Percentiles rank a stretch among this genome's conserved stretches.
Conservation (phyloP, 2,113 vertebrate genomes). For the Hemiprocne comata region DNA sequence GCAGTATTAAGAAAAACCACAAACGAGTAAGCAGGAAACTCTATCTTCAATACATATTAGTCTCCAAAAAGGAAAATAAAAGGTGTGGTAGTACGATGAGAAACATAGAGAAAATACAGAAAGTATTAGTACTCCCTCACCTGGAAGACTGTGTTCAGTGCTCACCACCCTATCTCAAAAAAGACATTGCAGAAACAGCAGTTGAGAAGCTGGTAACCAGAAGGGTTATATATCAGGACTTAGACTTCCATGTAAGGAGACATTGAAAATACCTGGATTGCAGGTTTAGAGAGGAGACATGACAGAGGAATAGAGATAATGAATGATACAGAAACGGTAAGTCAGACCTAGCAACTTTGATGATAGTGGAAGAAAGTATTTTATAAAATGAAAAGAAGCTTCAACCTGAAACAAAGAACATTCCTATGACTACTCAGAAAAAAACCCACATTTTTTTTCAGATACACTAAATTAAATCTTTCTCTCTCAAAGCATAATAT, state of each 20-base stretch:
- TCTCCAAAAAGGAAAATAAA: neutral
- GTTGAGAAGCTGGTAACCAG: slow-evolving; percentile 56
- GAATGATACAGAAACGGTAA: slow-evolving; percentile 32
- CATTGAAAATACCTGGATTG: slow-evolving; percentile 54
- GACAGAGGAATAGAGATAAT: slow-evolving; percentile 60
- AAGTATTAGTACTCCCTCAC: slow-evolving; percentile 59
- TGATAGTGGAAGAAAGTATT: neutral
- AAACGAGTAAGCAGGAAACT: neutral
- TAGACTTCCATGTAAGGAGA: slow-evolving; percentile 61
- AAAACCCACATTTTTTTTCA: neutral
- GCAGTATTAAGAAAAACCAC: neutral
- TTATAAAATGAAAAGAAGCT: neutral
- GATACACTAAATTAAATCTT: neutral
- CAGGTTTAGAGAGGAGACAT: slow-evolving; percentile 50
- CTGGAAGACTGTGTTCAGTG: slow-evolving; percentile 54
- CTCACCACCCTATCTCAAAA: slow-evolving; percentile 66
- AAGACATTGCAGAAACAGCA: slow-evolving; percentile 59
- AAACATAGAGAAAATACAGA: neutral
- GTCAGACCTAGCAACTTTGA: slow-evolving; percentile 1
- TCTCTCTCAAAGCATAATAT: neutral
- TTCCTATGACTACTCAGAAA: neutral
- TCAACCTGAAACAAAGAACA: neutral
- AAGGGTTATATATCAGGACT: slow-evolving; percentile 20
- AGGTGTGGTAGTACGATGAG: neutral
- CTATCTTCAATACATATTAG: neutral